Percentiles rank a stretch among this genome's conserved stretches.
Conservation (phyloP, 2,113 vertebrate genomes). For the Saccopteryx leptura region DNA sequence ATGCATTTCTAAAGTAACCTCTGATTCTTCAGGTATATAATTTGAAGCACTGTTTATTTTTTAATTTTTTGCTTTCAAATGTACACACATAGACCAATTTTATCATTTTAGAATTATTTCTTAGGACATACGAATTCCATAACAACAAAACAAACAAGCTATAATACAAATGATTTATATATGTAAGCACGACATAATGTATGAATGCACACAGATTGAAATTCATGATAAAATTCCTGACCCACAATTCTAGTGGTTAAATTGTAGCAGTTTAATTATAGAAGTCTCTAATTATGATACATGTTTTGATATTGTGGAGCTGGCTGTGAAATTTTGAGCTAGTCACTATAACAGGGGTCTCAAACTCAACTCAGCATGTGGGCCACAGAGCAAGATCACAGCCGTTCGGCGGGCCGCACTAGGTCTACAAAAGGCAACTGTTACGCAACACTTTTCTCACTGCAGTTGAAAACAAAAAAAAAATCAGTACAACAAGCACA, state of each 20-base stretch:
- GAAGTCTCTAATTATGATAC: background rate
- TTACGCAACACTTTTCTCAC: too few relatives aligned
- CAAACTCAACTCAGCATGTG: too few relatives aligned
- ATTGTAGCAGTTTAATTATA: background rate
- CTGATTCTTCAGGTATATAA: background rate
- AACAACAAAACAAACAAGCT: background rate
- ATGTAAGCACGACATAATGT: background rate
- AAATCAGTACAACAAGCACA: too few relatives aligned
- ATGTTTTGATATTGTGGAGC: background rate
- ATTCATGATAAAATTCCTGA: background rate
- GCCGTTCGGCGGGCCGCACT: too few relatives aligned
- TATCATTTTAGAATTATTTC: slow-evolving; percentile 45
- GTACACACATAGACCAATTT: background rate
- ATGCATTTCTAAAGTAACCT: background rate
- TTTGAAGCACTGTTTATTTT: background rate
- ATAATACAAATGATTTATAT: background rate
- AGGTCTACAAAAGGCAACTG: too few relatives aligned
- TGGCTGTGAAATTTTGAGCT: slow-evolving; percentile 14
- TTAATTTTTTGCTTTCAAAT: background rate
- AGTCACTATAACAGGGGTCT: too few relatives aligned
- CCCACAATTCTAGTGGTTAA: background rate
- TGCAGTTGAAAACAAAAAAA: too few relatives aligned
- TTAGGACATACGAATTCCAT: background rate
- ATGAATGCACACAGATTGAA: background rate
- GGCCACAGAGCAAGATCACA: too few relatives aligned